A percentile compares a stretch with the other conserved stretches of the same genome.
Evolutionary conservation across 2,888 invertebrate species (phyloP).

Genomic region (Chrysodeixis includens): DNA sequence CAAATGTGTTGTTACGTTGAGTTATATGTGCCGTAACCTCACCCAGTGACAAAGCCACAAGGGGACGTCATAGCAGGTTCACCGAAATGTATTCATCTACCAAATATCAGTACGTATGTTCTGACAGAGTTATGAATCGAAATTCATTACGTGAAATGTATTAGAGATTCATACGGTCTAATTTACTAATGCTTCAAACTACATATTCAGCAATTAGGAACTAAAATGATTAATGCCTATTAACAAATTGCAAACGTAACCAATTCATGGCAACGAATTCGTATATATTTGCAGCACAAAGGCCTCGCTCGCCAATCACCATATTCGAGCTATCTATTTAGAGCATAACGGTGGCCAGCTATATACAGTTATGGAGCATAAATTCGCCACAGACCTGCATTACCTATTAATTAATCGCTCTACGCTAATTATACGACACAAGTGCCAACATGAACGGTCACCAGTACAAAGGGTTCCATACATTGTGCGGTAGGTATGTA

Average conservation of each 20-base stretch:
- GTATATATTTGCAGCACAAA: conserved; percentile 49
- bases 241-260: conserved; percentile 52
- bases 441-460: conserved; percentile 78
- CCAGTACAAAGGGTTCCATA: conserved; percentile 73
- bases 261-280: conserved; percentile 50
- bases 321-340: conserved; percentile 58
- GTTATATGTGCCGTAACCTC: conserved; percentile 36
- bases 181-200: conserved; percentile 34
- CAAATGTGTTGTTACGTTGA: conserved; percentile 43
- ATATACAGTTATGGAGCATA: conserved; percentile 60
- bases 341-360: conserved; percentile 38
- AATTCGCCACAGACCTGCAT: conserved; percentile 74
- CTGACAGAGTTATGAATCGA: conserved; percentile 7
- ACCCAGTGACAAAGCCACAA: conserved; percentile 17
- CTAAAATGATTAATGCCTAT: conserved; percentile 42
- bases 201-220: conserved; percentile 32
- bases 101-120: conserved; percentile 10
- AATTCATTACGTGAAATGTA: conserved; percentile 22
- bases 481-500: conserved; percentile 45
- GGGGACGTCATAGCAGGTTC: conserved; percentile 26
- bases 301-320: conserved; percentile 46
- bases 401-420: conserved; percentile 86
- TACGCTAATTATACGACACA: conserved; percentile 84
- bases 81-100: conserved; percentile 20
- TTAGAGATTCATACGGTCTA: conserved; percentile 15